Conservation (phyloP, 2,888 invertebrate genomes). For the Drosophila flavopinicola region DNA sequence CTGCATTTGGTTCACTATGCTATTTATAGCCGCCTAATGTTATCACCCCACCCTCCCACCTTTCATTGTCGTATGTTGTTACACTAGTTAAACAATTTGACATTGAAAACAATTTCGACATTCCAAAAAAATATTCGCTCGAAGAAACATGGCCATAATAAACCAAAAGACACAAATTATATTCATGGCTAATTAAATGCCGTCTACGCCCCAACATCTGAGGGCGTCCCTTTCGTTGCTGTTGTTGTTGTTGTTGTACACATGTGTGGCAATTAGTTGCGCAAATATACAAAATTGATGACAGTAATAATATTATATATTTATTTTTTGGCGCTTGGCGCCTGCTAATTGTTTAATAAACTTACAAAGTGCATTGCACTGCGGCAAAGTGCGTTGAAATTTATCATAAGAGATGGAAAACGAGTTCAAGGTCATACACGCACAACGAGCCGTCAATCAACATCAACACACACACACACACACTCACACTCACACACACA, state of each 20-base stretch:
- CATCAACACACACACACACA: slow-evolving; percentile 10
- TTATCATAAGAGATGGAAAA: slow-evolving; percentile 63
- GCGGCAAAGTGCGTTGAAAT: slow-evolving; percentile 53
- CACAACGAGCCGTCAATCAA: slow-evolving; percentile 58
- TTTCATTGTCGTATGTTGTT: slow-evolving; percentile 13
- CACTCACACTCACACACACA: no score
- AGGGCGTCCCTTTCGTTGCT: slow-evolving; percentile 5
- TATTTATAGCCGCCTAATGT: neutral
- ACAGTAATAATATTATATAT: no score
- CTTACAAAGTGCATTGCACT: slow-evolving; percentile 47
- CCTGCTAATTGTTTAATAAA: slow-evolving; percentile 55
- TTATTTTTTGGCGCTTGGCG: no score
- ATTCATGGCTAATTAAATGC: slow-evolving; percentile 53
- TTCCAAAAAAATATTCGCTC: slow-evolving; percentile 13
- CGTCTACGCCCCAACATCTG: slow-evolving; percentile 5
- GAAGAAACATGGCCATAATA: slow-evolving; percentile 11
- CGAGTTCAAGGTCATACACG: slow-evolving; percentile 65
- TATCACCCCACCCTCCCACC: no score
- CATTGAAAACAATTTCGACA: slow-evolving; percentile 45
- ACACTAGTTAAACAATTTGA: slow-evolving; percentile 25
- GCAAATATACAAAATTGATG: slow-evolving; percentile 53
- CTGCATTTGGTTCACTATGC: no score
- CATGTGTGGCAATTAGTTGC: slow-evolving; percentile 29
- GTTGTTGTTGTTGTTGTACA: slow-evolving; percentile 5
- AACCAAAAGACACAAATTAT: slow-evolving; percentile 15